Base-by-base conservation (phyloP, 2,113 vertebrate species). In the Ceuthmochares aereus region DNA sequence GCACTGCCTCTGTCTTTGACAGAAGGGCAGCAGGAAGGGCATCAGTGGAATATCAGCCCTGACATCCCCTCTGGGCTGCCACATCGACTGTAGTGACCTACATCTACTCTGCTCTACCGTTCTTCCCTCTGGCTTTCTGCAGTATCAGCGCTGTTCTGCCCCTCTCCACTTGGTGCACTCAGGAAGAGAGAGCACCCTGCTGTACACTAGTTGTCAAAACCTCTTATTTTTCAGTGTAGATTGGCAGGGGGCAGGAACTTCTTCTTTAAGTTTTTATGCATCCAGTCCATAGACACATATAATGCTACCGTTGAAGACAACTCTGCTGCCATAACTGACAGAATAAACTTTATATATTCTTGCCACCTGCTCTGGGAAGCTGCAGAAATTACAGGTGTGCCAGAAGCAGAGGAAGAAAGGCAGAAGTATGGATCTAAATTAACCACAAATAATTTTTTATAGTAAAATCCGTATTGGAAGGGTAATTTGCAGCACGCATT, bases 31-130 rank as follows among this genome's bases (percentile, higher is more conserved):
- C 0, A 0, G 80, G 32, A 81, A 95, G 86, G 84, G 64, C 91
- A 90, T 7, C 54, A 56, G 73, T 19, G 80, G 83, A 51, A 43
- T 70, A 85, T 67, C 83, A 95, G 72, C 64, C 76, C 34, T 84
- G 79, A 92, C 86, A 84, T 70, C 32, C 94, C 95, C 68, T 26
- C 4, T 68, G 82, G 92, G 92, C 84, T 96, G 80, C 60, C 40
- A 70, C 76, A 95, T 97, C 3, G 64, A 96, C 80, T 93, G 4
- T 3, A 56, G 27, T 87, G 96, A 95, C 96, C 94, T 92, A 93
- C 63, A 95, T 97, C 67, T 56, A 63, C 72, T 84, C 63, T 34
- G 47, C 84, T n/a, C 72, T 10, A 32, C 37, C 1, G 0, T 51
- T 93, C 89, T 78, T 43, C 67, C 94, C 91, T 70, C 82, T 80